Conservation (phyloP, 2,888 invertebrate genomes). For the Hemithea aestivaria region DNA sequence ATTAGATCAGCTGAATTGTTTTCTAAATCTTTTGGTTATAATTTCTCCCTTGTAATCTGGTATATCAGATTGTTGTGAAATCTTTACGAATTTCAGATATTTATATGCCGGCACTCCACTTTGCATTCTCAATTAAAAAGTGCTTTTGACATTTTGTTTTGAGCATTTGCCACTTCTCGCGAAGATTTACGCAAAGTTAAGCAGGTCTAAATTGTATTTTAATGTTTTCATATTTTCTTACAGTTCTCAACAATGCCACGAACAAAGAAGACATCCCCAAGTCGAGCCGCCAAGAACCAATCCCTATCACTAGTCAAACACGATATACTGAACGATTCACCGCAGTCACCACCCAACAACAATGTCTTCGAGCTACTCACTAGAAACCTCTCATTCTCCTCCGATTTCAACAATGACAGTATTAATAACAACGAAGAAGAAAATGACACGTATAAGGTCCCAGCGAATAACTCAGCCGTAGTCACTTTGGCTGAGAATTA, state of each 20-base stretch:
- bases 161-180: too few species aligned
- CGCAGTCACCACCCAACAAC: conserved; percentile 44
- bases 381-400: conserved; percentile 70
- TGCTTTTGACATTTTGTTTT: too few species aligned
- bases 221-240: conserved; percentile 32
- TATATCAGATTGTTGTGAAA: too few species aligned
- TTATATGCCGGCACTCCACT: too few species aligned
- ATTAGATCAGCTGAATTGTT: too few species aligned
- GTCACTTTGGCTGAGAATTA: conserved; percentile 64
- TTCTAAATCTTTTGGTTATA: too few species aligned
- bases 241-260: conserved; percentile 83
- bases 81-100: too few species aligned
- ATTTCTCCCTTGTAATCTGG: too few species aligned
- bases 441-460: conserved; percentile 71
- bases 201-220: too few species aligned
- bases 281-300: conserved; percentile 61
- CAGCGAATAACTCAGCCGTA: conserved; percentile 62
- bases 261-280: conserved; percentile 73
- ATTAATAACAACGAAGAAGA: conserved; percentile 69
- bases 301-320: conserved; percentile 66
- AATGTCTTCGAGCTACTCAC: conserved; percentile 69
- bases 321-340: conserved; percentile 58
- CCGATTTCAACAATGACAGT: conserved; percentile 73
- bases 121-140: too few species aligned
- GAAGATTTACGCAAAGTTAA: too few species aligned